phyloP scores from a whole-genome alignment of 2,888 invertebrate genomes.

The Creontiades dilutus region DNA sequence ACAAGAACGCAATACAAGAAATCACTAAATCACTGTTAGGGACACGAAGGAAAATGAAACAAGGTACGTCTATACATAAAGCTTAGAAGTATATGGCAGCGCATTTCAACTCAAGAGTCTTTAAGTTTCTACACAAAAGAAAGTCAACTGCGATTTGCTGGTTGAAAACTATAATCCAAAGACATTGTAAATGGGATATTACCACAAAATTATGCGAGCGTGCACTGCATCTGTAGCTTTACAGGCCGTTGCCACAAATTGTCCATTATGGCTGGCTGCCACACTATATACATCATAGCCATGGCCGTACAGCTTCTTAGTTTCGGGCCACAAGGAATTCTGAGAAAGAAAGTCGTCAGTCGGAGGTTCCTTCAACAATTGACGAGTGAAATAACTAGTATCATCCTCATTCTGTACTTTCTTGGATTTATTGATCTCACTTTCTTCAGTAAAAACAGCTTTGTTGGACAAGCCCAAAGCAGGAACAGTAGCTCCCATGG shows the following conservation, averaged over 20 bases:
- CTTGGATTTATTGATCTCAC: slow-evolving; percentile 38
- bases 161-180: too few relatives aligned
- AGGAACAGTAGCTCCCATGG: slow-evolving; percentile 93
- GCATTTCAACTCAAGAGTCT: too few relatives aligned
- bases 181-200: slow-evolving; percentile 72
- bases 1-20: too few relatives aligned
- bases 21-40: too few relatives aligned
- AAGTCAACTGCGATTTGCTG: too few relatives aligned
- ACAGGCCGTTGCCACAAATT: slow-evolving; percentile 91
- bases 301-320: slow-evolving; percentile 97
- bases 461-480: slow-evolving; percentile 97
- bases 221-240: slow-evolving; percentile 89
- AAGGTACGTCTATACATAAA: too few relatives aligned
- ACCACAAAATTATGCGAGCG: slow-evolving; percentile 94
- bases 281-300: slow-evolving; percentile 95
- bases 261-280: slow-evolving; percentile 86
- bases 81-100: too few relatives aligned
- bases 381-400: slow-evolving; percentile 45
- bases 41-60: too few relatives aligned
- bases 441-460: slow-evolving; percentile 85
- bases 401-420: slow-evolving; percentile 41
- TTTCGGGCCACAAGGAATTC: slow-evolving; percentile 97
- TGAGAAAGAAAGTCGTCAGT: slow-evolving; percentile 95
- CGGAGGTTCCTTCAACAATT: slow-evolving; percentile 83
- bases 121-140: too few relatives aligned